A percentile compares a stretch with the other conserved stretches of the same genome.
phyloP scores from a whole-genome alignment of 2,113 vertebrate genomes.

The Prionailurus bengalensis region DNA sequence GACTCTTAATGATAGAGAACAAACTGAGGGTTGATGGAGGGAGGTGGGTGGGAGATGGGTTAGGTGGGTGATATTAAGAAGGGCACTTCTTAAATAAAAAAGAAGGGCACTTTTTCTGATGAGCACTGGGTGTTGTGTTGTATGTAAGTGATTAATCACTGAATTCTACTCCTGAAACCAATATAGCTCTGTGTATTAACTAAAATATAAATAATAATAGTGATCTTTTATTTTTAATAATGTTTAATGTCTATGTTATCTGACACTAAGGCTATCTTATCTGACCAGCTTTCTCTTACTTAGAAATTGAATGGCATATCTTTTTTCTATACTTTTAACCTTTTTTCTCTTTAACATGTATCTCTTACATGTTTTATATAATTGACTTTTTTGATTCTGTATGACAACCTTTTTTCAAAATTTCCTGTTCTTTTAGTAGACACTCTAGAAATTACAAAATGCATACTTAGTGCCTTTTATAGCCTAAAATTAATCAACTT shows the following conservation, averaged over 20 bases:
- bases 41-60: no score
- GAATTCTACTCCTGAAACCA: no score
- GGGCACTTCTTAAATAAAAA: no score
- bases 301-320: background rate
- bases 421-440: constrained; percentile 1
- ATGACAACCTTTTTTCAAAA: background rate
- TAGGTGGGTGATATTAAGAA: no score
- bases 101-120: no score
- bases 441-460: constrained; percentile 11
- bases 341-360: background rate
- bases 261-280: background rate
- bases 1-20: no score
- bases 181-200: no score
- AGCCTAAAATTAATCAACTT: constrained; percentile 9
- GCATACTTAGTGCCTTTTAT: background rate
- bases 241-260: background rate
- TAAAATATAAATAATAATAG: background rate
- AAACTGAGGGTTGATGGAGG: no score
- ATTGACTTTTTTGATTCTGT: background rate
- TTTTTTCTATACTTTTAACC: background rate
- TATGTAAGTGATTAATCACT: no score
- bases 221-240: background rate
- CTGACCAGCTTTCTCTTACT: background rate
- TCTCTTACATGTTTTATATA: background rate
- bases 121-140: no score